Evolutionary conservation across 2,113 vertebrate genomes (phyloP), one percentile per base, ranked within the genome.

Genomic region (Megaleporinus macrocephalus): DNA sequence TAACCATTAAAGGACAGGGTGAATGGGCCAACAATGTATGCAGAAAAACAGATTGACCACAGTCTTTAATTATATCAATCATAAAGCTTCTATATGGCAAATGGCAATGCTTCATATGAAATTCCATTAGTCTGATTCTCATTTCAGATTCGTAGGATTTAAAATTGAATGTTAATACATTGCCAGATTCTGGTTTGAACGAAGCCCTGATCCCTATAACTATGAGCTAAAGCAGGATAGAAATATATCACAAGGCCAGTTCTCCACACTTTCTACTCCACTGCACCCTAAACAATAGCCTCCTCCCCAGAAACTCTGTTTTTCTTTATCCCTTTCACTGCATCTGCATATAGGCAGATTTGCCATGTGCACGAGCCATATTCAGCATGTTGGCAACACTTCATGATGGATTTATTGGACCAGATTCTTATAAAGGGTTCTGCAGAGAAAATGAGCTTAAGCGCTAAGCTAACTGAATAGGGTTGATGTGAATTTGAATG

Each of bases 371-470:
- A 73, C 29, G 55, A 55, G 72, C 41, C 27, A 59, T 41, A 63
- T 80, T 80, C 66, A 70, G 81, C 65, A 57, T 49, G 5, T 78
- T 51, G 55, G 71, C n/a, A 77, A 69, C 55, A 36, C 33, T 72
- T 73, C 29, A 70, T 72, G 4, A 30, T 14, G 74, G 62, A 75
- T 82, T 87, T 84, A 81, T 36, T 71, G 16, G 66, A 68, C 47
- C 33, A 36, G 18, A 55, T 55, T 74, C 75, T 71, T 75, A 44
- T 53, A 69, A 70, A 66, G 59, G 63, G 49, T 78, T 85, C 73
- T 80, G 59, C 53, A 26, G 66, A 69, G 51, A 81, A 81, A 79
- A 86, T 85, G 76, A 79, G 76, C 84, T 81, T 84, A 75, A 36
- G 18, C 66, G 76, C 30, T 72, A 62, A 83, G 79, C 75, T 79